Evolutionary conservation across 2,797 vertebrate species (phyloP).

Genomic region (Sebastes cheni): DNA sequence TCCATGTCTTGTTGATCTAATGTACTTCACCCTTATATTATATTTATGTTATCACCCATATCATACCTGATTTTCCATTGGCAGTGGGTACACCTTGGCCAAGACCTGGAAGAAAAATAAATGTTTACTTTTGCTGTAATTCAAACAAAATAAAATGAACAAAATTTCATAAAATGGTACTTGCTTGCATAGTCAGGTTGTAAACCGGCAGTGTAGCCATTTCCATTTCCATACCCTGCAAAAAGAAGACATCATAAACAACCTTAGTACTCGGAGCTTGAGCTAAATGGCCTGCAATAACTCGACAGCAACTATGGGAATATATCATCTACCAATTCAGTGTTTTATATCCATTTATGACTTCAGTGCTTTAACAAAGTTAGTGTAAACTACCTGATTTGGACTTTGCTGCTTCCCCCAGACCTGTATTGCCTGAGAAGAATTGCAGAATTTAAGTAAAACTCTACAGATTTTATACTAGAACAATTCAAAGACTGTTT

Average conservation of each 20-base stretch:
- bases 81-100: slow-evolving; percentile 45
- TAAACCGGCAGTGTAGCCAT: slow-evolving; percentile 54
- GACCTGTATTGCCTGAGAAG: slow-evolving; percentile 14
- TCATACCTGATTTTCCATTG: slow-evolving; percentile 65
- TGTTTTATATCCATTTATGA: background rate
- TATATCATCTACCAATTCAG: background rate
- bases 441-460: background rate
- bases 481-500: background rate
- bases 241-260: slow-evolving; percentile 7
- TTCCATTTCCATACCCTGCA: slow-evolving; percentile 66
- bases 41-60: background rate
- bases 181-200: slow-evolving; percentile 68
- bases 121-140: background rate
- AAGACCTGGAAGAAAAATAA: slow-evolving; percentile 44
- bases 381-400: slow-evolving; percentile 20
- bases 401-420: slow-evolving; percentile 28
- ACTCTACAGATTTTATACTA: background rate
- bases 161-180: background rate
- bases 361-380: background rate
- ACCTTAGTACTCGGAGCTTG: background rate
- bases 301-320: background rate
- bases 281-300: background rate
- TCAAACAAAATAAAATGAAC: background rate
- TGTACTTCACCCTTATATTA: background rate
- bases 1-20: background rate